phyloP scores from a whole-genome alignment of 2,113 vertebrate species.

The Xerus inauris region DNA sequence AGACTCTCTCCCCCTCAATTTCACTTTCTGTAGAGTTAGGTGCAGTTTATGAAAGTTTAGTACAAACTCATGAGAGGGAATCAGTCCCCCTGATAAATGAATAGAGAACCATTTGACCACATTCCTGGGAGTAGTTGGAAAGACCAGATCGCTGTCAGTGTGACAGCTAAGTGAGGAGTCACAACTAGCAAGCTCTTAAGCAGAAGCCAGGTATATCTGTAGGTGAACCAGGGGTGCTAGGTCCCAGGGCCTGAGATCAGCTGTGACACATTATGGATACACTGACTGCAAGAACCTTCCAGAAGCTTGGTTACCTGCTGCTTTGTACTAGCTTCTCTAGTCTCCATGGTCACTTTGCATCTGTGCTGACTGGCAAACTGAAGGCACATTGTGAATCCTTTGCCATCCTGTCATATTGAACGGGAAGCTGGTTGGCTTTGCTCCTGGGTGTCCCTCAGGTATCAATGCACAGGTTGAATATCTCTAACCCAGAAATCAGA shows the following conservation, averaged over 20 bases:
- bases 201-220: not conserved
- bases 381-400: not conserved
- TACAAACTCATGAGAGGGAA: not conserved
- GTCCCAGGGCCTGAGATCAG: not conserved
- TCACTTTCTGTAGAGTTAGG: slow-evolving; percentile 15
- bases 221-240: slow-evolving; percentile 20
- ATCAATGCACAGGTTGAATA: not conserved
- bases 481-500: not conserved
- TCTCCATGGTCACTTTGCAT: not conserved
- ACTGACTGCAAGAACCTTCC: not conserved
- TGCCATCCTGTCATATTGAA: no score
- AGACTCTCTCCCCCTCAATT: not conserved
- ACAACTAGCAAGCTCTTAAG: slow-evolving; percentile 61
- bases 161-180: slow-evolving; percentile 20
- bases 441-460: no score
- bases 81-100: not conserved
- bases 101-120: not conserved
- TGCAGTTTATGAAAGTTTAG: not conserved
- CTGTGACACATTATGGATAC: slow-evolving; percentile 29
- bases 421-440: no score
- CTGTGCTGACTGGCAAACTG: not conserved
- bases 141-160: slow-evolving; percentile 33
- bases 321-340: no score
- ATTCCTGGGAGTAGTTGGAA: not conserved
- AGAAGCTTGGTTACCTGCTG: slow-evolving; percentile 48